Evolutionary conservation across 2,888 invertebrate genomes (phyloP).

Genomic region (Aporophyla nigra): DNA sequence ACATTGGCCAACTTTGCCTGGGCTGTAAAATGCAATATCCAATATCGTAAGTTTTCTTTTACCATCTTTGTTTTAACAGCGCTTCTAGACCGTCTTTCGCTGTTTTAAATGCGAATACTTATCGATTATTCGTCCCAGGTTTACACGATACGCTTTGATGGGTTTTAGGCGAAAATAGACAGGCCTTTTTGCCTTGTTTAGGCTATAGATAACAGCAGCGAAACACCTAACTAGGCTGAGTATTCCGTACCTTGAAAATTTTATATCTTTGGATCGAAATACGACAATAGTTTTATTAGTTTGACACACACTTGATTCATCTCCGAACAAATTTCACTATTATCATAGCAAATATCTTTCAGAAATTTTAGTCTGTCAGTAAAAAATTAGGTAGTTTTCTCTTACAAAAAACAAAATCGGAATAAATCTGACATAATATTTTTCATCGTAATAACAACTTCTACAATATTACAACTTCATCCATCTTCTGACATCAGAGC

Average conservation of each 20-base stretch:
- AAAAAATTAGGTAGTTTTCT: not conserved
- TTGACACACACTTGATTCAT: not conserved
- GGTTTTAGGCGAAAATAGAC: conserved; percentile 16
- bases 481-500: conserved; percentile 41
- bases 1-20: conserved; percentile 34
- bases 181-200: conserved; percentile 9
- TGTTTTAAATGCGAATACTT: conserved; percentile 40
- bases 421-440: conserved; percentile 23
- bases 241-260: not conserved
- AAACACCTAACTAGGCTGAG: conserved; percentile 2
- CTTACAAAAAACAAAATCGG: not conserved
- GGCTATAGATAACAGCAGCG: conserved; percentile 15
- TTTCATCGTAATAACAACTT: conserved; percentile 31
- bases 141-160: conserved; percentile 26
- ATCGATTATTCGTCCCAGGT: conserved; percentile 36
- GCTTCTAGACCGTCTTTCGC: conserved; percentile 9
- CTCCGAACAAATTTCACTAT: not conserved
- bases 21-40: conserved; percentile 38
- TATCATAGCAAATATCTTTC: not conserved
- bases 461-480: conserved; percentile 37
- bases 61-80: conserved; percentile 26
- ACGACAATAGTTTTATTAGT: not conserved
- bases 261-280: not conserved
- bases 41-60: conserved; percentile 44
- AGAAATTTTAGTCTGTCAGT: not conserved